These are phyloP conservation scores for Rhagonycha fulva DNA, from an alignment of 2,888 invertebrate genomes.

Conservation along the genomic window DNA sequence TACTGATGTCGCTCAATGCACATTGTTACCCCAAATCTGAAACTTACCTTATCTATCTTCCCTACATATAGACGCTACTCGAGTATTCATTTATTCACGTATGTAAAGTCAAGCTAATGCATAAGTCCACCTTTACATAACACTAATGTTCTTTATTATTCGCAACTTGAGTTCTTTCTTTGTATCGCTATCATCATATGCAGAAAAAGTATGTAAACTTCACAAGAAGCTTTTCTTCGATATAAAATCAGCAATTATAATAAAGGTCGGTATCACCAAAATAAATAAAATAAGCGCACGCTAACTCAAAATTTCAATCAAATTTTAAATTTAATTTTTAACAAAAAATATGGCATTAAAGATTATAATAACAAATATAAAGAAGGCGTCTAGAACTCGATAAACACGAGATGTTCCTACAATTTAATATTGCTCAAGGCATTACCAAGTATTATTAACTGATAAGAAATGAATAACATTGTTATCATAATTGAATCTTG, in stretches of 20 bases:
- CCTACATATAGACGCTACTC: slow-evolving; percentile 25
- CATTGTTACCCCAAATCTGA: slow-evolving; percentile 32
- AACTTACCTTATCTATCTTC: slow-evolving; percentile 29
- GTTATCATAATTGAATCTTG: slow-evolving; percentile 56
- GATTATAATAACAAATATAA: slow-evolving; percentile 36
- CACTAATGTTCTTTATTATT: background rate
- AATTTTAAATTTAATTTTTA: slow-evolving; percentile 1
- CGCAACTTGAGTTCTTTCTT: background rate
- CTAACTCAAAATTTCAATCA: background rate
- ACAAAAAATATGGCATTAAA: slow-evolving; percentile 9
- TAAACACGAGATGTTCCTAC: slow-evolving; percentile 42
- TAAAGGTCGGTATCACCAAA: background rate
- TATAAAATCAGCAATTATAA: background rate
- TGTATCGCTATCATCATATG: background rate
- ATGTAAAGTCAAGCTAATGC: slow-evolving; percentile 29
- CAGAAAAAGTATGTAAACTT: background rate
- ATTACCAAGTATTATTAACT: slow-evolving; percentile 51
- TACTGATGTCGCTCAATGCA: slow-evolving; percentile 34
- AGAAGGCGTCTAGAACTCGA: slow-evolving; percentile 41
- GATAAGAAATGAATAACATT: slow-evolving; percentile 50
- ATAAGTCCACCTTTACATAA: slow-evolving; percentile 16
- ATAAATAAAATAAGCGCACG: background rate
- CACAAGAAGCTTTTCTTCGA: background rate
- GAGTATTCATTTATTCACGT: slow-evolving; percentile 31
- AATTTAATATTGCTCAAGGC: slow-evolving; percentile 42